Conservation (phyloP, 1,140 invertebrate species). For the Megathymus violae region DNA sequence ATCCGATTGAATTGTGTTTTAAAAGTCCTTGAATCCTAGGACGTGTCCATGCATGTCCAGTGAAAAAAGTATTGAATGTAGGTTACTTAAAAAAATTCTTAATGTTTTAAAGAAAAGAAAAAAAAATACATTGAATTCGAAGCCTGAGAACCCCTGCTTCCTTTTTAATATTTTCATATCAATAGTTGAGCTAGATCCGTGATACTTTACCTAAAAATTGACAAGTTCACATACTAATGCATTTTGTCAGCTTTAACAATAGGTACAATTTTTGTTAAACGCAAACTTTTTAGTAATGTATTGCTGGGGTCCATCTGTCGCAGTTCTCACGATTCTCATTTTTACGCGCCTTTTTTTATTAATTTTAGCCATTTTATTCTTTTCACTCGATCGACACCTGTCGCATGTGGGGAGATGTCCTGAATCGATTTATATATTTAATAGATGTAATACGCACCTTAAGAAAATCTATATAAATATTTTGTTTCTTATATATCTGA, state of each 20-base stretch:
- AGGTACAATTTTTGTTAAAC: conserved; percentile 29
- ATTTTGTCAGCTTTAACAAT: neutral
- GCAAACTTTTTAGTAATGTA: conserved; percentile 3
- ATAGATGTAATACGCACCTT: too few species aligned
- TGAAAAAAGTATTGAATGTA: too few species aligned
- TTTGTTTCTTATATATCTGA: too few species aligned
- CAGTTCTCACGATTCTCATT: conserved; percentile 14
- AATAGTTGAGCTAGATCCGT: neutral
- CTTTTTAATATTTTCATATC: neutral
- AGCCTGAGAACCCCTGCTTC: neutral
- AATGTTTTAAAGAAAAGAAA: too few species aligned
- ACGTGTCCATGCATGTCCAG: too few species aligned
- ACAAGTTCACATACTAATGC: neutral
- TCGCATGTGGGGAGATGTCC: neutral
- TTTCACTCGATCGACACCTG: conserved; percentile 14
- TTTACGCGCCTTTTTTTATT: conserved; percentile 18
- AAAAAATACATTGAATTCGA: too few species aligned
- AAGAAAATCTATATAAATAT: too few species aligned
- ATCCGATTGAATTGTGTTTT: too few species aligned
- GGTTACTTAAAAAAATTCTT: too few species aligned
- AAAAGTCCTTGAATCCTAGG: too few species aligned
- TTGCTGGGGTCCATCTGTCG: conserved; percentile 11
- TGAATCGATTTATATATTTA: too few species aligned
- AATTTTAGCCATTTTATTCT: conserved; percentile 21
- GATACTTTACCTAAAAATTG: neutral